These are phyloP conservation scores for Periparus ater DNA, from an alignment of 2,797 vertebrate genomes.

Conservation along the genomic window DNA sequence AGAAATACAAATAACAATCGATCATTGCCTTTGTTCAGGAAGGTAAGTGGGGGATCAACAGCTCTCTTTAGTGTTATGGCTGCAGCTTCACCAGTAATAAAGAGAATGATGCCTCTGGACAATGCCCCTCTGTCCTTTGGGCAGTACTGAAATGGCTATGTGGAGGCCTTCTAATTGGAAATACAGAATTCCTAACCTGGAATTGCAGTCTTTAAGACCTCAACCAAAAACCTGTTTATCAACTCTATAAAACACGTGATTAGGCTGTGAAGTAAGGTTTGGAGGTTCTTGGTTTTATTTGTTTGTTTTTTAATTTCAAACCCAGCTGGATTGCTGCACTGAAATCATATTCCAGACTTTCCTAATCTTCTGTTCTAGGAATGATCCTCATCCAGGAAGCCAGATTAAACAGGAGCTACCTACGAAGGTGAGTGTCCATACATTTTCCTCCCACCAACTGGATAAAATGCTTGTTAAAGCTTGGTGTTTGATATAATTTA, in stretches of 20 bases:
- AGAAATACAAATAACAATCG: not conserved
- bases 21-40: not conserved
- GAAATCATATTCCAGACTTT: not conserved
- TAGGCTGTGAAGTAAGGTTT: not conserved
- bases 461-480: not conserved
- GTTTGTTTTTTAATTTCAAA: not conserved
- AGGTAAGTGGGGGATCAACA: not conserved
- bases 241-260: not conserved
- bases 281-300: not conserved
- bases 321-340: not conserved
- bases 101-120: not conserved
- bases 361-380: slow-evolving; percentile 29
- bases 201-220: not conserved
- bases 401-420: slow-evolving; percentile 23
- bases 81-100: not conserved
- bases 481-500: not conserved
- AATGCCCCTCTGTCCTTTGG: not conserved
- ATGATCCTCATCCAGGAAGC: not conserved
- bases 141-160: not conserved
- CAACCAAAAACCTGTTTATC: not conserved
- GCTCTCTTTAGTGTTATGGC: not conserved
- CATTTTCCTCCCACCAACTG: not conserved
- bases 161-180: not conserved
- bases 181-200: not conserved
- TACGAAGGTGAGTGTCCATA: slow-evolving; percentile 54